Conservation (phyloP, 2,113 vertebrate species). For the Tetrao urogallus region DNA sequence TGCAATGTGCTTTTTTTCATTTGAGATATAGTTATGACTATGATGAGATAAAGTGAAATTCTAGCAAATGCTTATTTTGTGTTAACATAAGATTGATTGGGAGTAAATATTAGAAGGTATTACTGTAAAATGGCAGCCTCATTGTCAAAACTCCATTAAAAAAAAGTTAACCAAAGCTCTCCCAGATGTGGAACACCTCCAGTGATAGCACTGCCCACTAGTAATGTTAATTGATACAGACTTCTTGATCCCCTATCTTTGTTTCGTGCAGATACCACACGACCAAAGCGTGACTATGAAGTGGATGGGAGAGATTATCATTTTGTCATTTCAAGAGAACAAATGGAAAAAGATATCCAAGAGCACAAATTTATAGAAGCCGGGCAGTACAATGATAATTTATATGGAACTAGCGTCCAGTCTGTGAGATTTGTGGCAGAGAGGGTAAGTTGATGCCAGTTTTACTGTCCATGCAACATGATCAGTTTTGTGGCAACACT, state of each 20-base stretch:
- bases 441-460: conserved; percentile 81
- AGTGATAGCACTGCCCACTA: background rate
- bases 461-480: background rate
- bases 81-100: background rate
- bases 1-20: background rate
- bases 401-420: conserved; percentile 97
- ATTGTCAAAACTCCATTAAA: background rate
- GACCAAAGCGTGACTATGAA: conserved; percentile 93
- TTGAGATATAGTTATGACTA: background rate
- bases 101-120: background rate
- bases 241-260: background rate
- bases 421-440: conserved; percentile 98
- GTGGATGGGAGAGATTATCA: conserved; percentile 96
- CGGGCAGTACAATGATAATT: conserved; percentile 97
- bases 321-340: conserved; percentile 95
- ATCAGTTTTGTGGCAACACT: background rate
- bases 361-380: conserved; percentile 99
- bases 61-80: background rate
- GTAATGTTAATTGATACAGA: background rate
- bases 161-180: background rate
- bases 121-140: background rate
- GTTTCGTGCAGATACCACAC: conserved; percentile 88
- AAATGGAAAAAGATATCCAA: conserved; percentile 99
- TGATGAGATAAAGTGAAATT: background rate
- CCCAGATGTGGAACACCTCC: background rate